These are phyloP conservation scores for Pherbina coryleti DNA, from an alignment of 2,888 invertebrate genomes.

Conservation along the genomic window DNA sequence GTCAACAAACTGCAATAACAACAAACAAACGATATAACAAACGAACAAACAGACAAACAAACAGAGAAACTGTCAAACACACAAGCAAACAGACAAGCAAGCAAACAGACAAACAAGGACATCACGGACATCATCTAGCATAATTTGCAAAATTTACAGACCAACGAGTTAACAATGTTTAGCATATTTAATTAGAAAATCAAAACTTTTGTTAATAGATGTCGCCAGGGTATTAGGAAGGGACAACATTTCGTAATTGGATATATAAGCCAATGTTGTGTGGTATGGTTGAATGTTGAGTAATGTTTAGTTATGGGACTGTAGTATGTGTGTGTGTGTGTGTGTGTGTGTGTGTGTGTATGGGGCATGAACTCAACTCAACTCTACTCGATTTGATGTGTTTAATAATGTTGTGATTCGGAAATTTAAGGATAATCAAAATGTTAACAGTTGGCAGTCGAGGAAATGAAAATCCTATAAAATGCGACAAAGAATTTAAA, in stretches of 20 bases:
- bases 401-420: too few species aligned
- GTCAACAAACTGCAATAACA: background rate
- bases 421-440: too few species aligned
- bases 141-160: background rate
- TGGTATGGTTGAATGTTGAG: too few species aligned
- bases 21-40: background rate
- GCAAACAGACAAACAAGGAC: background rate
- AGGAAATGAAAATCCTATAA: too few species aligned
- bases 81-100: background rate
- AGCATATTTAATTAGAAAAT: slow-evolving; percentile 3
- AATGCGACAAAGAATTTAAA: too few species aligned
- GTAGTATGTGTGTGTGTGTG: too few species aligned
- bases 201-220: background rate
- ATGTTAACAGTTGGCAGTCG: too few species aligned
- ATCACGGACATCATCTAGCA: background rate
- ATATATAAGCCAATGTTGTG: background rate
- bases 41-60: background rate
- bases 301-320: too few species aligned
- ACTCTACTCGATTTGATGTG: too few species aligned
- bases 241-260: background rate
- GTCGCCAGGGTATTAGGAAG: background rate
- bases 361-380: too few species aligned
- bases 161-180: background rate
- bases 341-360: too few species aligned
- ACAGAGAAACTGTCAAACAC: background rate